phyloP scores from a whole-genome alignment of 2,888 invertebrate genomes.

The Thereva nobilitata region DNA sequence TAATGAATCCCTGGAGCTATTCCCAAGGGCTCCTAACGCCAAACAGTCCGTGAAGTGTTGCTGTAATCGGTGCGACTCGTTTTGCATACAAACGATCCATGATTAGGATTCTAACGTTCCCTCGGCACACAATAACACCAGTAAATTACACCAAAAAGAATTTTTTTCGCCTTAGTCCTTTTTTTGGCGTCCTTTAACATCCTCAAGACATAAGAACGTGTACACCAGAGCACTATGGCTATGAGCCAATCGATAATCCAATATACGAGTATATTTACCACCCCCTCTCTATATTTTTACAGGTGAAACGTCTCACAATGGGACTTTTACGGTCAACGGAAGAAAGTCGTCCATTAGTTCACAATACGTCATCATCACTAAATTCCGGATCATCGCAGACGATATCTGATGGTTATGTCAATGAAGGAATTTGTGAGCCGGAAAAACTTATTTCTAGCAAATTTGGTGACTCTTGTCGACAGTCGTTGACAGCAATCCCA shows the following conservation, averaged over 20 bases:
- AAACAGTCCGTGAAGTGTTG: conserved; percentile 4
- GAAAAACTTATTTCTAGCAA: conserved; percentile 60
- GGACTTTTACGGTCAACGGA: conserved; percentile 70
- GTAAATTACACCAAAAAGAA: conserved; percentile 16
- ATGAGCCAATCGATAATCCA: conserved; percentile 11
- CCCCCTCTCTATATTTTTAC: conserved; percentile 36
- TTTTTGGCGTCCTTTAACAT: neutral
- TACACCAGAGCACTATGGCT: neutral
- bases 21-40: conserved; percentile 1
- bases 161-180: neutral
- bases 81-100: conserved; percentile 41
- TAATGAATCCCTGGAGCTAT: conserved; percentile 5
- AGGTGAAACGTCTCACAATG: conserved; percentile 76
- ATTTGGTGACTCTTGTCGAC: conserved; percentile 58
- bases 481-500: conserved; percentile 57
- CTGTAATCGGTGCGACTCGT: conserved; percentile 37
- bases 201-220: neutral
- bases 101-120: conserved; percentile 38
- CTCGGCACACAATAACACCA: conserved; percentile 25
- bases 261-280: neutral
- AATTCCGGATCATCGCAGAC: conserved; percentile 72
- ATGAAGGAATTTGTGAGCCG: conserved; percentile 74
- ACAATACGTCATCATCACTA: conserved; percentile 65
- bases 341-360: conserved; percentile 77
- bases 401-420: conserved; percentile 77